Conservation (phyloP, 1,140 invertebrate species). For the Conus ventricosus region DNA sequence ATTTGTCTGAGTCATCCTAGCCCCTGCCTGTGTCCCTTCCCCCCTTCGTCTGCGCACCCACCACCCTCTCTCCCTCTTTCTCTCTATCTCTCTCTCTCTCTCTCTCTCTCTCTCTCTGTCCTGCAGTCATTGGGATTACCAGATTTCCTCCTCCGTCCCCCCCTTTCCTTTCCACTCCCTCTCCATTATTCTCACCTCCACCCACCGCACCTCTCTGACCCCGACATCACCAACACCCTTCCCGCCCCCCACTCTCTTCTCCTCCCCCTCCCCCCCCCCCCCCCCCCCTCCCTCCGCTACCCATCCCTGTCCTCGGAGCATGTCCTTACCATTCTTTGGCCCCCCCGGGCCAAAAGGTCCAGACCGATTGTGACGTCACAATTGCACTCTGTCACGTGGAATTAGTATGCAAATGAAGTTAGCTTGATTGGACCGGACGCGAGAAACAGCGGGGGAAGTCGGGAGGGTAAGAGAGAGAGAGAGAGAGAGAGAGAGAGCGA, state of each 20-base stretch:
- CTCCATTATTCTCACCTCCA: not conserved
- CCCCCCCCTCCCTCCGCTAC: not conserved
- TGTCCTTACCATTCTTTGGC: not conserved
- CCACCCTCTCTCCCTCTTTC: not conserved
- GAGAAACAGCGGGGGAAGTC: not conserved
- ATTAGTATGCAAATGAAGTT: conserved; percentile 41
- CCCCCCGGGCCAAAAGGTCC: conserved; percentile 2
- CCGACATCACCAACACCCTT: not conserved
- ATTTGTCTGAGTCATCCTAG: conserved; percentile 33
- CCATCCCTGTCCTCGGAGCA: not conserved
- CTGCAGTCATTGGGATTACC: conserved; percentile 10
- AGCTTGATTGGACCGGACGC: conserved; percentile 33
- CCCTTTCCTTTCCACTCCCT: not conserved
- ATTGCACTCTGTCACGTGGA: conserved; percentile 33
- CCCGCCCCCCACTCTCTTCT: not conserved
- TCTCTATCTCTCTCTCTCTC: not conserved
- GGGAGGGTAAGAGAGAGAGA: not conserved
- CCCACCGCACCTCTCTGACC: conserved; percentile 4
- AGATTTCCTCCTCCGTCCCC: not conserved
- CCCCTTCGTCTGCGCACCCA: not conserved
- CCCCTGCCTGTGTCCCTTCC: not conserved
- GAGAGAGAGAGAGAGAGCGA: not conserved
- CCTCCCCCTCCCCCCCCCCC: not conserved
- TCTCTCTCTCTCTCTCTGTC: not conserved
- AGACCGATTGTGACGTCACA: conserved; percentile 36